These are phyloP conservation scores for Ruditapes philippinarum DNA, from an alignment of 1,140 invertebrate genomes.

Conservation along the genomic window DNA sequence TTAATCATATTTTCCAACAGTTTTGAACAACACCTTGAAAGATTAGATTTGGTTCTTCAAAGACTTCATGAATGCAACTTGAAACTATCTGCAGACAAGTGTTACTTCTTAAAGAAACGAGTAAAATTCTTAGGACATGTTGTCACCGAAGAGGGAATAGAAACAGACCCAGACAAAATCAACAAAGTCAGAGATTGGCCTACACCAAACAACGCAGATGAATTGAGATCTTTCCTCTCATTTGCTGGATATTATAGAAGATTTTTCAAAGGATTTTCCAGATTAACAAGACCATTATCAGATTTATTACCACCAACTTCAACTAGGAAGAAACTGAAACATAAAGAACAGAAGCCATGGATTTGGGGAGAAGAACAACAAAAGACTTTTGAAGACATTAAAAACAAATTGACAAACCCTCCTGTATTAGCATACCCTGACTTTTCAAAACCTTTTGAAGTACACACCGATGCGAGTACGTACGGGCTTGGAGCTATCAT, in stretches of 20 bases:
- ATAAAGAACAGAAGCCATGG: too few species aligned
- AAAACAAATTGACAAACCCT: constrained; percentile 30
- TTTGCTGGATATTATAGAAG: constrained; percentile 84
- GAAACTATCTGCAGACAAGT: constrained; percentile 7
- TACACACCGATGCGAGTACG: constrained; percentile 74
- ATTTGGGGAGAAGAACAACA: constrained; percentile 56
- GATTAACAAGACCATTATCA: constrained; percentile 48
- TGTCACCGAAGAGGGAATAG: constrained; percentile 68
- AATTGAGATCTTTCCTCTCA: constrained; percentile 86
- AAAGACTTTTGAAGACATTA: constrained; percentile 68
- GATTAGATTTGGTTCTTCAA: constrained; percentile 53
- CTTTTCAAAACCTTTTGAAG: constrained; percentile 69
- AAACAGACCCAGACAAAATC: constrained; percentile 77
- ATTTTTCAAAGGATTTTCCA: constrained; percentile 75
- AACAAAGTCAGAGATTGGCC: constrained; percentile 76
- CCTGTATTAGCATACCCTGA: constrained; percentile 69
- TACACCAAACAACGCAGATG: constrained; percentile 72
- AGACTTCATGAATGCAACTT: constrained; percentile 43
- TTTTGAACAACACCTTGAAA: constrained; percentile 50
- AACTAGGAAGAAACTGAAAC: background rate
- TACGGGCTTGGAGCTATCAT: constrained; percentile 76
- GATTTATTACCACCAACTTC: background rate
- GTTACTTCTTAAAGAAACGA: background rate
- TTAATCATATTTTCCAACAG: constrained; percentile 55
- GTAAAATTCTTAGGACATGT: constrained; percentile 73